phyloP scores from a whole-genome alignment of 2,113 vertebrate species.

The Ctenomys sociabilis region DNA sequence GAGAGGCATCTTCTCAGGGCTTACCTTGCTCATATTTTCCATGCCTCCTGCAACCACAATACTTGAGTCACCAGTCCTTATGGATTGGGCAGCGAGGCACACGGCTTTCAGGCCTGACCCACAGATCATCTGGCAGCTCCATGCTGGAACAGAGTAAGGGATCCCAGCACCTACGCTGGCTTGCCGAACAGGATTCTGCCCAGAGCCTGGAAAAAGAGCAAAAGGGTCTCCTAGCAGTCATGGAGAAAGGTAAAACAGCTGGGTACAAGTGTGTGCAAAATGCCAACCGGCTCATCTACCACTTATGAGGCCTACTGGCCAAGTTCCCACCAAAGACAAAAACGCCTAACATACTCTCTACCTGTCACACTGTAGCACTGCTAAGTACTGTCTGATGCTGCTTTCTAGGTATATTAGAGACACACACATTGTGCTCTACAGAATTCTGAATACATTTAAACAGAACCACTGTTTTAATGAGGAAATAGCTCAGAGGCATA shows the following conservation, averaged over 20 bases:
- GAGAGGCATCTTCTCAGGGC: background rate
- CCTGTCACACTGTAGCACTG: background rate
- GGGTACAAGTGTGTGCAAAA: background rate
- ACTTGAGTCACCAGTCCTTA: slow-evolving; percentile 89
- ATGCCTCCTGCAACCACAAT: slow-evolving; percentile 97
- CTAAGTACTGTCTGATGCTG: background rate
- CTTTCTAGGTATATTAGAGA: background rate
- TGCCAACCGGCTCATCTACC: background rate
- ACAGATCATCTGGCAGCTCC: slow-evolving; percentile 99
- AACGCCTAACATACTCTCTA: background rate
- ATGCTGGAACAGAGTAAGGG: slow-evolving; percentile 92
- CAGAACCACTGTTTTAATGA: background rate
- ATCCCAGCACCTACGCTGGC: slow-evolving; percentile 93
- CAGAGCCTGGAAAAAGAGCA: slow-evolving; percentile 88
- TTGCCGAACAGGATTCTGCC: slow-evolving; percentile 95
- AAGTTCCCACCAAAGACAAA: background rate
- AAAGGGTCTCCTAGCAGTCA: background rate
- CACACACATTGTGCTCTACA: background rate
- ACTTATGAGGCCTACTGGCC: background rate
- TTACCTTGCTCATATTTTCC: slow-evolving; percentile 98
- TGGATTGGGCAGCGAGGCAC: slow-evolving; percentile 94
- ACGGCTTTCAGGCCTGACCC: slow-evolving; percentile 96
- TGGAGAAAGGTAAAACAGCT: background rate
- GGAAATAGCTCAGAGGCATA: too few relatives aligned
- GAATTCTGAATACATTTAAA: background rate